These are phyloP conservation scores for Leptosomus discolor DNA, from an alignment of 2,113 vertebrate genomes.

Conservation along the genomic window DNA sequence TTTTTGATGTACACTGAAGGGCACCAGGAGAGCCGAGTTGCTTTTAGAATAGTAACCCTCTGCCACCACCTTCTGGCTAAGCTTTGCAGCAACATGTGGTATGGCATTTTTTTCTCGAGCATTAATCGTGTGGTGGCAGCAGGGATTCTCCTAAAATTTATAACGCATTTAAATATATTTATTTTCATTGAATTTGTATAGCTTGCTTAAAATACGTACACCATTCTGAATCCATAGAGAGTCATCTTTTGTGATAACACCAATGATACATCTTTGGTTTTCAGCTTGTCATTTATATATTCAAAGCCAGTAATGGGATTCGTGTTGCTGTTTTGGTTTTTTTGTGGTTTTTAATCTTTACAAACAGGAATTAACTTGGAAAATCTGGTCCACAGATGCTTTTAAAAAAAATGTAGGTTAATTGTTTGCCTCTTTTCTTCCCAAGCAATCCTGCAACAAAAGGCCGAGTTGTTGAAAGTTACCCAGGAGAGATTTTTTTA, in stretches of 20 bases:
- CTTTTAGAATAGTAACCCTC: neutral
- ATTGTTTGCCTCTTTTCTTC: neutral
- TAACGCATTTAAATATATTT: neutral
- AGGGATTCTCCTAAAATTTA: neutral
- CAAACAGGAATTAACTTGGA: neutral
- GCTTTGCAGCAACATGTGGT: neutral
- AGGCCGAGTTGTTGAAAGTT: neutral
- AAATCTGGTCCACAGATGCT: conserved; percentile 12
- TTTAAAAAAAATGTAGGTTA: neutral
- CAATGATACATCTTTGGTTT: neutral
- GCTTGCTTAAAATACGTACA: neutral
- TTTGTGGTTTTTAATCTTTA: neutral
- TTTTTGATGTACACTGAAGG: rapidly evolving
- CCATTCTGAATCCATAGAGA: neutral
- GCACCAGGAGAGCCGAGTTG: neutral
- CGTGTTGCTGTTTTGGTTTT: neutral
- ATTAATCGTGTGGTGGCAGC: neutral
- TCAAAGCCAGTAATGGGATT: neutral
- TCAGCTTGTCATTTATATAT: neutral
- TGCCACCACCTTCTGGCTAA: conserved; percentile 45
- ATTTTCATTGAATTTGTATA: neutral
- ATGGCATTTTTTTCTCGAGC: rapidly evolving
- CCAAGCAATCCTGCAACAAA: neutral
- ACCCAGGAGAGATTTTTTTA: neutral
- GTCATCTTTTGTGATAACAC: neutral